phyloP scores from a whole-genome alignment of 2,113 vertebrate genomes.

The Lichenostomus cassidix region DNA sequence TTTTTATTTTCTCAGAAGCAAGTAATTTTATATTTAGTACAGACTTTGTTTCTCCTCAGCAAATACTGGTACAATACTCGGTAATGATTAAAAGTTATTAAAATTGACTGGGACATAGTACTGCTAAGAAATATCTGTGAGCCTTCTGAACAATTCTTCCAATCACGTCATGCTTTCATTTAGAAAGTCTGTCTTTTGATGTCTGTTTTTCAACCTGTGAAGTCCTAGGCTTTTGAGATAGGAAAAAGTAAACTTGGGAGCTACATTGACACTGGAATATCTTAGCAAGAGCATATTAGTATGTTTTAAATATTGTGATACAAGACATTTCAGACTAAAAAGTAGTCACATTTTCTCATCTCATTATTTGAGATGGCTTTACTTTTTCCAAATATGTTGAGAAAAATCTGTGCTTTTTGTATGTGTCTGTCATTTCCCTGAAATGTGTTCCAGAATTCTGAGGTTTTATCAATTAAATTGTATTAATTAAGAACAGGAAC shows the following conservation, averaged over 20 bases:
- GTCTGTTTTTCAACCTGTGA: neutral
- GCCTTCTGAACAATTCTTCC: neutral
- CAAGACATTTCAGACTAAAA: neutral
- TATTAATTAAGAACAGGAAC: neutral
- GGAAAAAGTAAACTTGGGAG: neutral
- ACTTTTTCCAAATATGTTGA: neutral
- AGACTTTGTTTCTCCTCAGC: neutral
- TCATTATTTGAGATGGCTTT: neutral
- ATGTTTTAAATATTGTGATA: neutral
- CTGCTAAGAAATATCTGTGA: neutral
- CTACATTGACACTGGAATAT: neutral
- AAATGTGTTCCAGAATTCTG: neutral
- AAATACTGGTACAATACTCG: neutral
- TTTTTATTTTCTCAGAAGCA: neutral
- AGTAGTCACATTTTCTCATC: neutral
- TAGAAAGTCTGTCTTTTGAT: neutral
- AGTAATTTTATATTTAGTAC: neutral
- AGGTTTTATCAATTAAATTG: neutral
- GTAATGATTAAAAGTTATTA: neutral
- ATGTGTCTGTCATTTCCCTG: neutral
- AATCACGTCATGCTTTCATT: neutral
- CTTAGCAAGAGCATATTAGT: neutral
- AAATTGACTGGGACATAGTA: neutral
- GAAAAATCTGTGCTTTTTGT: neutral
- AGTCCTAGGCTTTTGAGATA: neutral